Base-by-base conservation (phyloP, 1,140 invertebrate genomes). In the Chymomyza costata region DNA sequence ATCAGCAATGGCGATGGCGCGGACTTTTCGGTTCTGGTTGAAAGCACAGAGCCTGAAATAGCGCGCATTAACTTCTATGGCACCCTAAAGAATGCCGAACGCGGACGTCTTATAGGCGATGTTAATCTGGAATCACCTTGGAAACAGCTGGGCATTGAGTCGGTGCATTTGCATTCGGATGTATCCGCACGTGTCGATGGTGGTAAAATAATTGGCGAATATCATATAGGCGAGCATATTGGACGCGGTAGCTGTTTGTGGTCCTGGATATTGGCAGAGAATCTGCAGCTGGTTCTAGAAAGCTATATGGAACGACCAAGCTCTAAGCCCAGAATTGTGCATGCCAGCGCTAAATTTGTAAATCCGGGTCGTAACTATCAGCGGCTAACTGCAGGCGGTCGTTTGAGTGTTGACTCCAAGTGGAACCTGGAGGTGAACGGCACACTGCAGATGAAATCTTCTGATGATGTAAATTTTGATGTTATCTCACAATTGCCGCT, bases 341-440 rank as follows among this genome's bases (percentile, higher is more conserved):
- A 62, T 55, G 64, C 67, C n/a, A 71, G 86, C 10, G 51, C 87
- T 1, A 83, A 86, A 32, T 90, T 87, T 47, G 44, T 86, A 17
- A 90, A 91, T 78, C 89, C 88, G 0, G 81, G 86, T 10, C 82
- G 83, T 44, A 76, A 69, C 1, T 89, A 87, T 41, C 70, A 83
- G 3, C 85, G 86, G n/a, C 15, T 91, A 0, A 74, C 87, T 43
- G 45, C 83, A 1, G 89, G 90, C 0, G 88, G 87, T 8, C 86
- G 89, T 37, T 41, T 90, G 1, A 87, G 88, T 34, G 68, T 90
- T 1, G 87, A 90, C 57, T 82, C 74, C 7, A 67, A 80, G 58
- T 62, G 84, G 87, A 50, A 61, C 59, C 18, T 91, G 84, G 90
- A 86, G 44, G 84, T 87, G 46, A 84, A 84, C 34, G 71, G 80